Percentiles rank a stretch among this genome's conserved stretches.
These are phyloP conservation scores for Cyclargus thomasi DNA, from an alignment of 1,140 invertebrate species.

Conservation along the genomic window DNA sequence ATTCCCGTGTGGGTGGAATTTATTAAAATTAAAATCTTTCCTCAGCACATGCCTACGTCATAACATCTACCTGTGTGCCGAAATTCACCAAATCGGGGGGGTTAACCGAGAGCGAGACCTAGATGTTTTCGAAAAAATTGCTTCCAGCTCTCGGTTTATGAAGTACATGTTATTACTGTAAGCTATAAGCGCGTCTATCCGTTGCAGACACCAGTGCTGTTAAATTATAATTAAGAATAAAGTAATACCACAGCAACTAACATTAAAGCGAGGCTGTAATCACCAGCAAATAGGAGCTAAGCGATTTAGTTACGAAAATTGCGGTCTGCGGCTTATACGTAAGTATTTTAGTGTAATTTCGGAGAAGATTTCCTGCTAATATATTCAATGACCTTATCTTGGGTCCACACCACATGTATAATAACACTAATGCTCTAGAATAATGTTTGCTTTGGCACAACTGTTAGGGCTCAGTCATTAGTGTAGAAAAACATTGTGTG, in stretches of 20 bases:
- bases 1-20: too few species aligned
- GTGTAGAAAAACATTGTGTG: background rate
- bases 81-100: too few species aligned
- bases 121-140: too few species aligned
- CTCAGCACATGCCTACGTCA: too few species aligned
- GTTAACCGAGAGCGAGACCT: too few species aligned
- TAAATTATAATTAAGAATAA: background rate
- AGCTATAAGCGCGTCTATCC: too few species aligned
- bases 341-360: background rate
- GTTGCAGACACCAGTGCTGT: background rate
- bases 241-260: background rate
- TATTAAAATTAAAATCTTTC: too few species aligned
- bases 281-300: background rate
- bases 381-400: background rate
- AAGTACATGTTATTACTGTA: too few species aligned
- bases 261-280: background rate
- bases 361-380: background rate
- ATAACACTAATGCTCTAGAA: background rate
- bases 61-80: too few species aligned
- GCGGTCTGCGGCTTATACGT: background rate
- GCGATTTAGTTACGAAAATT: background rate
- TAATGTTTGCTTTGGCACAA: conserved; percentile 1
- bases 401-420: background rate
- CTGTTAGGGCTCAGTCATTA: background rate
- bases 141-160: too few species aligned